These are phyloP conservation scores for Ceratotherium simum DNA, from an alignment of 2,113 vertebrate genomes.

Conservation along the genomic window DNA sequence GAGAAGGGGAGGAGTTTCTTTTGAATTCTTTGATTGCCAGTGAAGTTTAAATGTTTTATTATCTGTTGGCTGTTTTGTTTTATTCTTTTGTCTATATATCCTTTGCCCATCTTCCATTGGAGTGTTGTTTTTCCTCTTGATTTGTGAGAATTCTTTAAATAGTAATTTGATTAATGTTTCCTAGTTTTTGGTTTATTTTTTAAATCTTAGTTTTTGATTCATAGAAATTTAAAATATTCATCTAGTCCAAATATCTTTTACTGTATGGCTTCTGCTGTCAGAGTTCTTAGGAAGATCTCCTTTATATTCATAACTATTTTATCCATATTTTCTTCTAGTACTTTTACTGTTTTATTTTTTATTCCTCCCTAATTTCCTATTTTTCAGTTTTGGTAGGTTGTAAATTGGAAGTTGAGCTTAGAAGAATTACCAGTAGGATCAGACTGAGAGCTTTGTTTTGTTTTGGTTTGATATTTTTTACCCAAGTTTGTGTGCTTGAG, in stretches of 20 bases:
- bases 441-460: neutral
- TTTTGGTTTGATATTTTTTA: neutral
- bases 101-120: neutral
- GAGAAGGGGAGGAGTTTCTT: neutral
- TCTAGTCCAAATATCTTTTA: neutral
- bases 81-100: neutral
- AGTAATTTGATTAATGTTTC: neutral
- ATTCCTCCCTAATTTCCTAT: neutral
- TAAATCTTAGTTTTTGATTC: neutral
- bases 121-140: neutral
- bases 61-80: neutral
- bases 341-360: neutral
- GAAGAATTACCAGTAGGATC: neutral
- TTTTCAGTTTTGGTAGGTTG: neutral
- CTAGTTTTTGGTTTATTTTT: neutral
- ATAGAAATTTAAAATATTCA: neutral
- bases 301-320: neutral
- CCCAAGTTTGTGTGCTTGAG: neutral
- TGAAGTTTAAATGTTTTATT: neutral
- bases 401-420: constrained; percentile 19
- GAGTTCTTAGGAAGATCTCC: neutral
- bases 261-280: neutral
- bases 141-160: constrained; percentile 15
- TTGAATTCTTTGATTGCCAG: neutral
- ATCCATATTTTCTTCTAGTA: neutral